phyloP scores from a whole-genome alignment of 2,113 vertebrate species.

The Neogale vison region DNA sequence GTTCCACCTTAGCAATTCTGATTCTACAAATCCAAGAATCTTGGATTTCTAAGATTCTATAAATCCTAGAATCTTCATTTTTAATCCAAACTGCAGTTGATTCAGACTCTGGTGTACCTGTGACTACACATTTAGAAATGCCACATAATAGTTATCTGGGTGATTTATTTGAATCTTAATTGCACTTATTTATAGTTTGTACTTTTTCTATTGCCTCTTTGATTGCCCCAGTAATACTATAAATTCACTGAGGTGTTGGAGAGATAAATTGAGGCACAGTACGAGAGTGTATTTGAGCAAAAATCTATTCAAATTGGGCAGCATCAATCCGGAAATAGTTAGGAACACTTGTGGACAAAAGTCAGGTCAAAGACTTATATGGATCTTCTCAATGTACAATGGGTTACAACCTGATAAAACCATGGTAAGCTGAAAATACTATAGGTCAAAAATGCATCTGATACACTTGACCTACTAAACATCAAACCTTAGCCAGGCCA shows the following conservation, averaged over 20 bases:
- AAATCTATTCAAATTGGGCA: background rate
- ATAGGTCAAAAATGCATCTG: background rate
- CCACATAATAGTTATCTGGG: background rate
- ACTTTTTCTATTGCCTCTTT: conserved; percentile 1
- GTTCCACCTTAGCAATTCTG: background rate
- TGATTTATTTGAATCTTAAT: background rate
- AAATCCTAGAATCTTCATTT: background rate
- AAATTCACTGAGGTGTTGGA: background rate
- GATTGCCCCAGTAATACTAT: background rate
- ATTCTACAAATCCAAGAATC: background rate
- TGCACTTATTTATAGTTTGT: background rate
- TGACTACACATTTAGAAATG: background rate
- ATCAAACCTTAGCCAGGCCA: background rate
- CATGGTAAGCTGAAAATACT: background rate
- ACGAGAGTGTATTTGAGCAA: background rate
- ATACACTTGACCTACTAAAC: background rate
- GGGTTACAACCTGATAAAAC: background rate
- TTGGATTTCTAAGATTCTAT: too few species aligned
- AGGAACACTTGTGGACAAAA: background rate
- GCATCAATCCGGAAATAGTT: background rate
- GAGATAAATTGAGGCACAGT: background rate
- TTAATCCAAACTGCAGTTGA: background rate
- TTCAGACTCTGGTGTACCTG: background rate
- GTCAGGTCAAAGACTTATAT: background rate
- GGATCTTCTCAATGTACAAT: background rate